These are phyloP conservation scores for Cacoxenus indagator DNA, from an alignment of 2,888 invertebrate genomes.

Conservation along the genomic window DNA sequence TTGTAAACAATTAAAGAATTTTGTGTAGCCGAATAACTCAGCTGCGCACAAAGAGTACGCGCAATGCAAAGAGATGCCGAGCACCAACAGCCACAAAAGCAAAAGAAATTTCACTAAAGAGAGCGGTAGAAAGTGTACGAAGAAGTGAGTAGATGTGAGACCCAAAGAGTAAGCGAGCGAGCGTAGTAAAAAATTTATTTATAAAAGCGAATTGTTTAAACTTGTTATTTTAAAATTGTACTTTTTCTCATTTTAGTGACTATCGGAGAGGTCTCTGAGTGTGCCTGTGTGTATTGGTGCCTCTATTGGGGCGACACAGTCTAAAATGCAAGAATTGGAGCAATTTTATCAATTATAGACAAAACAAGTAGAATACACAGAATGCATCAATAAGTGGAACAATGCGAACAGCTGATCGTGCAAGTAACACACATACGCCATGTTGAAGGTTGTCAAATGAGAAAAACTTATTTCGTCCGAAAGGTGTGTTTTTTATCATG, in stretches of 20 bases:
- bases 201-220: conserved; percentile 19
- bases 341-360: conserved; percentile 36
- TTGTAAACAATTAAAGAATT: conserved; percentile 58
- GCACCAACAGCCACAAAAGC: background rate
- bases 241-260: background rate
- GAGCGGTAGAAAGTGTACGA: background rate
- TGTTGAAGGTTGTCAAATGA: too few relatives aligned
- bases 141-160: conserved; percentile 17
- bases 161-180: background rate
- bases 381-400: background rate
- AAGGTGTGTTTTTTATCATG: too few relatives aligned
- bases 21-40: conserved; percentile 35
- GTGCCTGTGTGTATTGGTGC: too few relatives aligned
- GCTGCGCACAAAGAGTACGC: conserved; percentile 22
- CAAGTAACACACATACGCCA: too few relatives aligned
- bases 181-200: conserved; percentile 32
- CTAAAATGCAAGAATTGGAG: conserved; percentile 29
- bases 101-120: background rate
- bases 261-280: too few relatives aligned
- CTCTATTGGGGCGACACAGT: background rate
- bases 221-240: background rate
- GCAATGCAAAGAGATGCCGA: conserved; percentile 21
- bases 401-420: background rate
- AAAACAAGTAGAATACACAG: background rate
- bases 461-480: too few relatives aligned